Percentiles rank a stretch among this genome's conserved stretches.
Conservation (phyloP, 2,113 vertebrate species). For the Zosterops hypoxanthus region DNA sequence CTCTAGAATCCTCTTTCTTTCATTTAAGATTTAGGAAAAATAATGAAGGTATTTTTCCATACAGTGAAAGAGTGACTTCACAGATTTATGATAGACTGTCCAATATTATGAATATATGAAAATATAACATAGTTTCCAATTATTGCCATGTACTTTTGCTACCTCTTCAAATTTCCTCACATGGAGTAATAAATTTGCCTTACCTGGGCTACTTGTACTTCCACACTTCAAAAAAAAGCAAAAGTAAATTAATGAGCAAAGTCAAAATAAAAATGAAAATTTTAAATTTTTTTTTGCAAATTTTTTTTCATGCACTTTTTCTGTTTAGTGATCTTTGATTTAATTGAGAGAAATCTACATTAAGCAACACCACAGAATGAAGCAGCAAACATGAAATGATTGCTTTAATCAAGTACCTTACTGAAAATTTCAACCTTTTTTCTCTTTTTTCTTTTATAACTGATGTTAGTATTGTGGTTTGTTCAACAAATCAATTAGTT, state of each 20-base stretch:
- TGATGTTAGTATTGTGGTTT: background rate
- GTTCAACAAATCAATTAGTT: background rate
- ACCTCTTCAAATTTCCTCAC: background rate
- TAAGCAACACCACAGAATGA: background rate
- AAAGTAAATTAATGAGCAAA: background rate
- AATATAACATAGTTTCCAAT: background rate
- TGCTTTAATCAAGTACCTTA: background rate
- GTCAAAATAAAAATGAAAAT: background rate
- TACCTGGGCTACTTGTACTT: background rate
- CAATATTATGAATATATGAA: background rate
- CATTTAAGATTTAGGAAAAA: background rate
- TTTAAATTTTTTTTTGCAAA: background rate
- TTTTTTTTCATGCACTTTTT: background rate
- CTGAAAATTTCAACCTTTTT: background rate
- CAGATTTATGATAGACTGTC: background rate
- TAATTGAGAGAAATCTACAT: background rate
- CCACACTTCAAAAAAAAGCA: background rate
- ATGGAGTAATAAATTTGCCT: background rate
- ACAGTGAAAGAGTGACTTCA: background rate
- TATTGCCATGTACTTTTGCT: background rate
- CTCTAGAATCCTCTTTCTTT: background rate
- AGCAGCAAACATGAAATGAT: background rate
- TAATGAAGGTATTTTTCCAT: background rate
- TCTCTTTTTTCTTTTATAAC: background rate
- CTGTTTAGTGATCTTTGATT: background rate